These are phyloP conservation scores for Neolamprologus tretocephalus DNA, from an alignment of 2,113 vertebrate species.

Conservation along the genomic window DNA sequence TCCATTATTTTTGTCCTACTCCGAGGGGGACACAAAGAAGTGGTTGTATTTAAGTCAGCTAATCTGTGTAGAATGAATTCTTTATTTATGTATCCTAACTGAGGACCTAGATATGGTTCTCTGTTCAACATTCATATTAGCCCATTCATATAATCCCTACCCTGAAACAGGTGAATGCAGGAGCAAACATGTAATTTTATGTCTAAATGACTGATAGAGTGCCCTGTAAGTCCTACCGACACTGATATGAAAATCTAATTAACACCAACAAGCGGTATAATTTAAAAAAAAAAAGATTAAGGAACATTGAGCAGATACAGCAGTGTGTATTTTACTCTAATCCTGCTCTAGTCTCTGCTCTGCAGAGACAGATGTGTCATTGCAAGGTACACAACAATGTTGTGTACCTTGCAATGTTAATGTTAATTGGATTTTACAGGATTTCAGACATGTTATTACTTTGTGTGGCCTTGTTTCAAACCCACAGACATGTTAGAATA, in stretches of 20 bases:
- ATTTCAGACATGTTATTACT: constrained; percentile 4
- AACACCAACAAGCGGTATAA: neutral
- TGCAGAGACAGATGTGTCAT: neutral
- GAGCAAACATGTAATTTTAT: neutral
- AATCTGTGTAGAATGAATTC: neutral
- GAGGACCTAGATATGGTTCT: neutral
- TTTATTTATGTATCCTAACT: neutral
- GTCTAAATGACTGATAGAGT: neutral
- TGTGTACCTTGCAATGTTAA: neutral
- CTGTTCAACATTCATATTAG: neutral
- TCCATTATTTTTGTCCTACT: neutral
- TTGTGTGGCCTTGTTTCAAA: neutral
- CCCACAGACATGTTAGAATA: neutral
- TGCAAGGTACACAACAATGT: neutral
- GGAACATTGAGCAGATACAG: neutral
- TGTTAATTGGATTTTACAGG: constrained; percentile 10
- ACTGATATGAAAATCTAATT: neutral
- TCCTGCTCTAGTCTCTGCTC: neutral
- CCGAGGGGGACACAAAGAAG: neutral
- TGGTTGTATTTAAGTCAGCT: neutral
- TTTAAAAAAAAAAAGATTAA: neutral
- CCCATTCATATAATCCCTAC: neutral
- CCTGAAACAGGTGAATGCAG: neutral
- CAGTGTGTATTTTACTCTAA: neutral
- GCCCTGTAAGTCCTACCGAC: neutral